A percentile compares a stretch with the other conserved stretches of the same genome.
Evolutionary conservation across 92 coral and sea anemone species (phyloP).

Genomic region (Pocillopora meandrina): DNA sequence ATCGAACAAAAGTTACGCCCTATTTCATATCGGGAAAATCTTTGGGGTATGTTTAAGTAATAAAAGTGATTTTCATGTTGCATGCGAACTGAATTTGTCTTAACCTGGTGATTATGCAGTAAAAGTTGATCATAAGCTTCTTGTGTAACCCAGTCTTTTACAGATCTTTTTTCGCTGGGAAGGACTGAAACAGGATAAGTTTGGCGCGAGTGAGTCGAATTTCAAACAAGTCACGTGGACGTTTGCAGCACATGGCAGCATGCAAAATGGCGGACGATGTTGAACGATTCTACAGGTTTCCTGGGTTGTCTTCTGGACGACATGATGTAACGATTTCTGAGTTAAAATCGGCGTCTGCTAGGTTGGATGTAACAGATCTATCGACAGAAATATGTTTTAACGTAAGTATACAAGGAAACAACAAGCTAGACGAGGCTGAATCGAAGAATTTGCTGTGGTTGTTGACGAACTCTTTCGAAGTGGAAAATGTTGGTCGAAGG

Average conservation of each 20-base stretch:
- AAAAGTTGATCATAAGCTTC: too few relatives aligned
- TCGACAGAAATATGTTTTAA: slow-evolving; percentile 85
- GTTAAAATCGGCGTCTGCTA: slow-evolving; percentile 56
- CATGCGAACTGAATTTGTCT: too few relatives aligned
- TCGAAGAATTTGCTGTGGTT: slow-evolving; percentile 67
- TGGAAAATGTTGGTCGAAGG: slow-evolving; percentile 57
- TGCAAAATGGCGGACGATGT: slow-evolving; percentile 61
- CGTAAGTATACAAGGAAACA: slow-evolving; percentile 65
- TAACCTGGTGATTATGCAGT: too few relatives aligned
- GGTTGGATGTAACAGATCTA: slow-evolving; percentile 56
- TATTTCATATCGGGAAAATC: too few relatives aligned
- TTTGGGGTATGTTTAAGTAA: too few relatives aligned
- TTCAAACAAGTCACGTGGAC: slow-evolving; percentile 38
- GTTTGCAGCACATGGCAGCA: background rate
- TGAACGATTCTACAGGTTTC: slow-evolving; percentile 74
- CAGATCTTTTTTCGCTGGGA: background rate
- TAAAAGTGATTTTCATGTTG: too few relatives aligned
- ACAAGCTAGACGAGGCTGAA: slow-evolving; percentile 54
- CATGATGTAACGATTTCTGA: slow-evolving; percentile 72
- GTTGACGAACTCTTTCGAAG: slow-evolving; percentile 77
- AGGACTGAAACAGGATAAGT: background rate
- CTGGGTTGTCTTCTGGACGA: slow-evolving; percentile 87
- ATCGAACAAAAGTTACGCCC: too few relatives aligned
- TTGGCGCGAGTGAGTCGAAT: slow-evolving; percentile 4
- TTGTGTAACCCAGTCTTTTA: background rate